Percentiles rank a stretch among this genome's conserved stretches.
These are phyloP conservation scores for Gymnarchus niloticus DNA, from an alignment of 2,113 vertebrate genomes.

Conservation along the genomic window DNA sequence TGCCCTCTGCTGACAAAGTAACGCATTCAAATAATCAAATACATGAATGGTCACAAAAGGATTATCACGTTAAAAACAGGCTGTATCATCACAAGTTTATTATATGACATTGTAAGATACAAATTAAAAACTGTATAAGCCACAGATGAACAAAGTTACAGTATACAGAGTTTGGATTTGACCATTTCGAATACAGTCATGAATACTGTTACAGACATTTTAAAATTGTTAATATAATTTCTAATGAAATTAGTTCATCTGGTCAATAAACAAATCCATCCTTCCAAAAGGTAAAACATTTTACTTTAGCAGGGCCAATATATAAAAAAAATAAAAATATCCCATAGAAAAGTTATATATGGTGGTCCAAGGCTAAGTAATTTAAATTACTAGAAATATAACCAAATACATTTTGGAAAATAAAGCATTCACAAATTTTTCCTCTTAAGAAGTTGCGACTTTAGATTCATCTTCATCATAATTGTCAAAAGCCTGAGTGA, in stretches of 20 bases:
- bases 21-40: not conserved
- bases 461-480: slow-evolving; percentile 64
- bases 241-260: slow-evolving; percentile 33
- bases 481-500: slow-evolving; percentile 55
- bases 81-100: slow-evolving; percentile 93
- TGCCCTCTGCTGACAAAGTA: slow-evolving; percentile 8
- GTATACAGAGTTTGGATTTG: slow-evolving; percentile 66
- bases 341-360: slow-evolving; percentile 77
- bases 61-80: too few species aligned
- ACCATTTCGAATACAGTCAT: slow-evolving; percentile 57
- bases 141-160: slow-evolving; percentile 87
- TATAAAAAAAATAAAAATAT: slow-evolving; percentile 80
- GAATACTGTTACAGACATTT: slow-evolving; percentile 40
- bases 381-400: slow-evolving; percentile 73
- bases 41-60: not conserved
- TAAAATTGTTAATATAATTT: slow-evolving; percentile 28
- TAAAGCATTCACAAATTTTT: slow-evolving; percentile 59
- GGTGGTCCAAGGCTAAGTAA: slow-evolving; percentile 76
- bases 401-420: slow-evolving; percentile 73
- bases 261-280: slow-evolving; percentile 67
- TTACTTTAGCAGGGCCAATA: slow-evolving; percentile 85
- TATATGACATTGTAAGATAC: slow-evolving; percentile 99
- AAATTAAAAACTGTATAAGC: slow-evolving; percentile 86
- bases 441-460: slow-evolving; percentile 61
- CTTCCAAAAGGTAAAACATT: slow-evolving; percentile 64